Evolutionary conservation across 2,888 invertebrate species (phyloP).

Genomic region (Bombyx huttoni): DNA sequence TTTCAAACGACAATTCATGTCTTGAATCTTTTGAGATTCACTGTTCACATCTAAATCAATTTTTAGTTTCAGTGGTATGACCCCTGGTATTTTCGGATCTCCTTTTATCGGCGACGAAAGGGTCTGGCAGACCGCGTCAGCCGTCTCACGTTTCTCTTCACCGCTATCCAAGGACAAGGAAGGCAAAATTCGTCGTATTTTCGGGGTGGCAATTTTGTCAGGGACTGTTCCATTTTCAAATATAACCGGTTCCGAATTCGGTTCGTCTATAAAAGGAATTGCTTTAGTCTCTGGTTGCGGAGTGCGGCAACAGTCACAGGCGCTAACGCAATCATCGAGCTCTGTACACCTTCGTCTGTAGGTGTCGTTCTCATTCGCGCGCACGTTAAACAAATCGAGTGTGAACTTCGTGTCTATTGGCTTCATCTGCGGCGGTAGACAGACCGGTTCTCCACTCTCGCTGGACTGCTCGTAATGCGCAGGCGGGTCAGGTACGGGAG

Average conservation of each 20-base stretch:
- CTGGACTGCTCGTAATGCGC: slow-evolving; percentile 36
- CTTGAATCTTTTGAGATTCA: slow-evolving; percentile 33
- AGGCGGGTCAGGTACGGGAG: slow-evolving; percentile 37
- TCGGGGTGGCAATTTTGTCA: slow-evolving; percentile 44
- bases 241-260: slow-evolving; percentile 55
- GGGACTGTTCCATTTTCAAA: slow-evolving; percentile 46
- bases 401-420: slow-evolving; percentile 54
- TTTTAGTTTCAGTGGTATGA: slow-evolving; percentile 26
- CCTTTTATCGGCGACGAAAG: slow-evolving; percentile 32
- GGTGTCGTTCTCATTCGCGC: slow-evolving; percentile 24
- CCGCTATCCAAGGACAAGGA: slow-evolving; percentile 49
- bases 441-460: slow-evolving; percentile 38
- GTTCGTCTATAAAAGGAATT: slow-evolving; percentile 64
- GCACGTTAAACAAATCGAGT: slow-evolving; percentile 41
- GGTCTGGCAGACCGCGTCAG: slow-evolving; percentile 55
- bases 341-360: slow-evolving; percentile 47
- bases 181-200: slow-evolving; percentile 55
- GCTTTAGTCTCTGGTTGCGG: slow-evolving; percentile 53
- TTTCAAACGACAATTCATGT: slow-evolving; percentile 43
- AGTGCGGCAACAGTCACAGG: slow-evolving; percentile 60
- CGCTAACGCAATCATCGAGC: slow-evolving; percentile 53
- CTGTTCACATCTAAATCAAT: slow-evolving; percentile 37
- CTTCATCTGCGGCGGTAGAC: slow-evolving; percentile 52
- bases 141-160: slow-evolving; percentile 38
- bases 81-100: slow-evolving; percentile 13